Base-by-base conservation (phyloP, 2,888 invertebrate species). In the Cryptophagus acutangulus region DNA sequence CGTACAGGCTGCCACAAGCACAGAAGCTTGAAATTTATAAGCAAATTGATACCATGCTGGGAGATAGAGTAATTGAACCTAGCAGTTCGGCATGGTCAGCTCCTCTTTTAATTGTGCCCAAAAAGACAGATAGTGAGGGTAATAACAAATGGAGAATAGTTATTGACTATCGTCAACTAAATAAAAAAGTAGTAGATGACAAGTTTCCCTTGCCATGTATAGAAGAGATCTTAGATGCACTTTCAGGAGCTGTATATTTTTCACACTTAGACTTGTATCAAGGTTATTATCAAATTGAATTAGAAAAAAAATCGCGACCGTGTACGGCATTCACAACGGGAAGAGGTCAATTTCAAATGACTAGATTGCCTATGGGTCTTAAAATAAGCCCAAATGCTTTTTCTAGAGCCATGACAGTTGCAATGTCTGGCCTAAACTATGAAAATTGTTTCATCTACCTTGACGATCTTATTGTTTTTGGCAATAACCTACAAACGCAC, bases 391-490 rank as follows among this genome's bases (percentile, higher is more conserved):
- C 6, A 20, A 5, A 9, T 5, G 6, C 5, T 20, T 9, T 20
- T 20, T 20, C 20, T 6, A 9, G 6, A 5, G 20, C 20, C 6
- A 5, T 6, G 9, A 6, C 6, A 9, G 9, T 20, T 5, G 5
- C 9, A 12, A 15, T 33, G 26, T 63, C 2, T 58, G 57, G 1
- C 42, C 52, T 12, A 44, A 51, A 29, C 48, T 50, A 14, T 29
- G 47, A 10, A 33, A 43, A 17, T 58, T 54, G 52, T 8, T 33
- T 46, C 2, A 46, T 36, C 17, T 62, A 62, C 38, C 46, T 61
- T 5, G 58, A 59, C 42, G 59, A 61, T 36, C 33, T 60, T 6
- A 33, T 59, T n/a, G 43, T 61, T 1, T 45, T 49, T 0, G 58
- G 58, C 0, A 24, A 25, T 2, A 38, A 33, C n/a, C 48, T 51